Conservation (phyloP, 2,113 vertebrate species). For the Phalacrocorax pelagicus region DNA sequence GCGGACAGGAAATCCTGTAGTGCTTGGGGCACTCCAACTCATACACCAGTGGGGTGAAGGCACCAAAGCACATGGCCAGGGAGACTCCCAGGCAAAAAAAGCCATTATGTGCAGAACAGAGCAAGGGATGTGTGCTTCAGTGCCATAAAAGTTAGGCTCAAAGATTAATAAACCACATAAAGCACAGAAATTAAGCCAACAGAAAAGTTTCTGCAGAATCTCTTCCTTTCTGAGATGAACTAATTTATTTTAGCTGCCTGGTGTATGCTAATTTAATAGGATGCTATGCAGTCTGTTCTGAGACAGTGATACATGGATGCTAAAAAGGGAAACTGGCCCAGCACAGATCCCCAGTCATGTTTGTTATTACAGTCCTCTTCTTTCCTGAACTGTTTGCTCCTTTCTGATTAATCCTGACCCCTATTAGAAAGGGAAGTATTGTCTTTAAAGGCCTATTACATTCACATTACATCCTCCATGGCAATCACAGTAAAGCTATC, state of each 20-base stretch:
- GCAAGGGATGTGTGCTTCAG: neutral
- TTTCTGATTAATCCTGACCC: constrained; percentile 33
- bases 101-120: neutral
- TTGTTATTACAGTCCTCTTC: constrained; percentile 8
- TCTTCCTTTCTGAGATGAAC: neutral
- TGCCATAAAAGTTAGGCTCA: neutral
- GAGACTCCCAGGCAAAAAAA: neutral
- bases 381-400: constrained; percentile 22
- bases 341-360: neutral
- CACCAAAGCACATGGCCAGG: neutral
- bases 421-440: neutral
- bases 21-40: neutral
- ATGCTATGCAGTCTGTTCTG: constrained; percentile 12
- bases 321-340: constrained; percentile 29
- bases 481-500: neutral
- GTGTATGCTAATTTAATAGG: constrained; percentile 34
- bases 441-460: constrained; percentile 10
- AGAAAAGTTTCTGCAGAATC: neutral
- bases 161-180: neutral
- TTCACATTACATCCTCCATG: neutral
- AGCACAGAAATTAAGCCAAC: neutral
- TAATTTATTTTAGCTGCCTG: constrained; percentile 32
- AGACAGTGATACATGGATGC: constrained; percentile 43
- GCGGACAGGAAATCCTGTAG: neutral
- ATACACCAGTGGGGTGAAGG: neutral